phyloP scores from a whole-genome alignment of 2,797 vertebrate species.

The Sarcoramphus papa region DNA sequence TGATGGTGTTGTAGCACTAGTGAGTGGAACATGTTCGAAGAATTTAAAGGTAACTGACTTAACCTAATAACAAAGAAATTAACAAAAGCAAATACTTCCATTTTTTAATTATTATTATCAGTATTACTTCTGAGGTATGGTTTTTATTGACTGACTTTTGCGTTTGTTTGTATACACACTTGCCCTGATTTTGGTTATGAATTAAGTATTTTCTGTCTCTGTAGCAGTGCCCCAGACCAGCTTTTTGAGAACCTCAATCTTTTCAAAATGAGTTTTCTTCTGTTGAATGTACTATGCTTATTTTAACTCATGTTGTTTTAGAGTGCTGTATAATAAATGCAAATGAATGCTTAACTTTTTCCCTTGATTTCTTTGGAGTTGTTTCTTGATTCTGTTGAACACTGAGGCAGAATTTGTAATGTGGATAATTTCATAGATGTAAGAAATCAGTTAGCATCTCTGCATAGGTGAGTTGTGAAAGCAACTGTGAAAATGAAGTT shows the following conservation, averaged over 20 bases:
- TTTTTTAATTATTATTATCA: background rate
- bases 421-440: background rate
- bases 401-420: background rate
- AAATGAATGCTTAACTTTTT: background rate
- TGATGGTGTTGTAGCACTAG: constrained; percentile 79
- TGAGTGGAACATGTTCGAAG: constrained; percentile 78
- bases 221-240: background rate
- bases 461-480: background rate
- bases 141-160: background rate
- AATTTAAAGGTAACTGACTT: constrained; percentile 79
- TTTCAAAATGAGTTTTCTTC: background rate
- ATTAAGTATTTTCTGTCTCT: background rate
- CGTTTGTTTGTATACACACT: background rate
- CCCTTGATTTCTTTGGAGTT: background rate
- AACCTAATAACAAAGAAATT: background rate
- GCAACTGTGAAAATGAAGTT: background rate
- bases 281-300: background rate
- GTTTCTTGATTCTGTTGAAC: background rate
- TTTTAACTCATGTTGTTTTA: background rate
- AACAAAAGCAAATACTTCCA: background rate
- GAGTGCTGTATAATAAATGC: background rate
- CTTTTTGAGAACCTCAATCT: background rate
- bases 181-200: background rate
- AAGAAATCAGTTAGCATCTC: background rate
- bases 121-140: background rate